Evolutionary conservation across 2,888 invertebrate genomes (phyloP).

Genomic region (Argyresthia goedartella): DNA sequence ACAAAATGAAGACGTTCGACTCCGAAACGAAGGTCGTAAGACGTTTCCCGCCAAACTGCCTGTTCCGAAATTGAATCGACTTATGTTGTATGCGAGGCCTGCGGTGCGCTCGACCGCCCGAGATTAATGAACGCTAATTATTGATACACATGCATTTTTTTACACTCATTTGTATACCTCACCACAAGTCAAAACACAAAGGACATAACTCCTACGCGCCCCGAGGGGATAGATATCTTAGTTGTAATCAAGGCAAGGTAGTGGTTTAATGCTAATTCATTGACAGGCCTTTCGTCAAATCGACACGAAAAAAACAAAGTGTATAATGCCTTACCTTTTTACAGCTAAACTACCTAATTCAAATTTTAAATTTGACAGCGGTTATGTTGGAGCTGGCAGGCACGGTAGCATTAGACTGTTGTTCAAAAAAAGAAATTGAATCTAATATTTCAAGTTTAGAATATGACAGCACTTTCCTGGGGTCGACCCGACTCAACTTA

Average conservation of each 20-base stretch:
- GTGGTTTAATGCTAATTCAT: conserved; percentile 29
- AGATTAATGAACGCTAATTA: conserved; percentile 1
- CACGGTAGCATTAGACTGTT: neutral
- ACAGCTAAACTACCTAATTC: conserved; percentile 22
- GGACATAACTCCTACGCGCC: neutral
- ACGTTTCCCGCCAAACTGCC: conserved; percentile 4
- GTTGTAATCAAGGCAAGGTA: conserved; percentile 1
- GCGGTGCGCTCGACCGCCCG: neutral
- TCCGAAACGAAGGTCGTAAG: neutral
- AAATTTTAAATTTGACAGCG: conserved; percentile 48
- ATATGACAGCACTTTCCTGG: neutral
- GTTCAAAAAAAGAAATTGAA: neutral
- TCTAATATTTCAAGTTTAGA: neutral
- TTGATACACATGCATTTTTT: neutral
- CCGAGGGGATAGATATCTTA: neutral
- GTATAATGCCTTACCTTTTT: neutral
- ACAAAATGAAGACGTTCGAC: conserved; percentile 29
- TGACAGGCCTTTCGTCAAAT: conserved; percentile 33
- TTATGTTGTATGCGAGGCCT: conserved; percentile 1
- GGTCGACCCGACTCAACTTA: too few relatives aligned
- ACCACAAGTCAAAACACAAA: neutral
- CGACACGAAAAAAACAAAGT: conserved; percentile 16
- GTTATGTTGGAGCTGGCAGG: conserved; percentile 22
- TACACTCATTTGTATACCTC: neutral
- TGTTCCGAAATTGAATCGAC: conserved; percentile 9